Evolutionary conservation across 2,888 invertebrate species (phyloP), one percentile per base, ranked within the genome.

Genomic region (Melanostoma scalare): DNA sequence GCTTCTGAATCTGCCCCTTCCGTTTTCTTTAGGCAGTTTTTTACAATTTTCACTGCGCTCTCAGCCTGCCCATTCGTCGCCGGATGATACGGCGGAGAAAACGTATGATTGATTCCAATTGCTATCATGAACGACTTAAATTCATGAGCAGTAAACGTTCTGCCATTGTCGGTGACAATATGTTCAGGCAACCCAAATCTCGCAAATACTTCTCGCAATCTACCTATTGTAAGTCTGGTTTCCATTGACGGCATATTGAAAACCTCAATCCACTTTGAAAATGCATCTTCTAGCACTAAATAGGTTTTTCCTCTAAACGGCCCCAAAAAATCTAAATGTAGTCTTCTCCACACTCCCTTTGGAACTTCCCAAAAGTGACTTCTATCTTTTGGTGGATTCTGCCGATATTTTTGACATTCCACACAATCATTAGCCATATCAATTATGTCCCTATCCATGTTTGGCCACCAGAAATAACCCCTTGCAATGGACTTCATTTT

Each of bases 341-440:
- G 6, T 4, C 48, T 48, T 4, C 5, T 48, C 48, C 48, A 48
- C 4, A 30, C 48, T 48, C 50, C 50, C 30, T 50, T 50, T 50
- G 50, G 60, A 46, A 60, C 44, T 44, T 60, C 44, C 44, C 46
- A 60, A 60, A 60, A 60, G 33, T 60, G 60, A 46, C 46, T 35
- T 44, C 44, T 44, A 46, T 61, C 61, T 61, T 61, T 46, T 20
- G 61, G 61, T 36, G 36, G 61, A 35, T 36, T 44, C 3, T 61
- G 61, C 3, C 61, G 48, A 48, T 61, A 33, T 48, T 61, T 61
- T 48, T 61, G 61, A 48, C 61, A 61, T 36, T 61, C 61, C 33
- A 61, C 44, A 48, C 46, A 61, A 38, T 61, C 48, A 20, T 61
- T 61, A 1, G 48, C 63, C 10, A 63, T 63, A 8, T 63, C 5